Evolutionary conservation across 1,140 invertebrate species (phyloP).

Genomic region (Drosophila mauritiana): DNA sequence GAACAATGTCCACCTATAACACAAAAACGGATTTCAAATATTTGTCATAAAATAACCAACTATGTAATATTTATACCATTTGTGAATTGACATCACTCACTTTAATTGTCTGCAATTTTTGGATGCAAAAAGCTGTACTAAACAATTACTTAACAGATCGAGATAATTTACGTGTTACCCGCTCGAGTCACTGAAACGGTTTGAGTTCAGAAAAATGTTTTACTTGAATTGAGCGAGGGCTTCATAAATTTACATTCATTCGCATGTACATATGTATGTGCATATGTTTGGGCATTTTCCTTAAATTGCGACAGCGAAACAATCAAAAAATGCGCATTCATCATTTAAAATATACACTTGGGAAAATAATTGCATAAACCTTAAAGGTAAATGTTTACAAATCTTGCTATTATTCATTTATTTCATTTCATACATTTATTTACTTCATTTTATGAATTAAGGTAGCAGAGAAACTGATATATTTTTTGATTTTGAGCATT

Average conservation of each 20-base stretch:
- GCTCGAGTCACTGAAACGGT: not conserved
- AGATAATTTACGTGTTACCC: not conserved
- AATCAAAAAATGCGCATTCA: not conserved
- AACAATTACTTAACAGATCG: not conserved
- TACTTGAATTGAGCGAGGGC: not conserved
- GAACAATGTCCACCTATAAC: not conserved
- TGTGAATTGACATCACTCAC: too few species aligned
- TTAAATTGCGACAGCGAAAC: not conserved
- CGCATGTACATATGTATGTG: not conserved
- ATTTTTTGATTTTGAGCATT: too few species aligned
- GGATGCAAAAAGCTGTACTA: not conserved
- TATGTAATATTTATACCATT: too few species aligned
- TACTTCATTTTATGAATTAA: too few species aligned
- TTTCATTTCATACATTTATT: too few species aligned
- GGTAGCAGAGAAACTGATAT: too few species aligned
- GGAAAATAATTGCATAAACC: not conserved
- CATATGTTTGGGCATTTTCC: slow-evolving; percentile 1
- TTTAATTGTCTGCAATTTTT: not conserved
- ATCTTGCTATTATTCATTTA: too few species aligned
- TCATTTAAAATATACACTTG: not conserved
- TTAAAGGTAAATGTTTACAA: not conserved
- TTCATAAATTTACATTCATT: not conserved
- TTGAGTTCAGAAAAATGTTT: not conserved
- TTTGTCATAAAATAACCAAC: too few species aligned
- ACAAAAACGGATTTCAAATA: not conserved